Evolutionary conservation across 2,113 vertebrate species (phyloP).

Genomic region (Bambusicola thoracicus): DNA sequence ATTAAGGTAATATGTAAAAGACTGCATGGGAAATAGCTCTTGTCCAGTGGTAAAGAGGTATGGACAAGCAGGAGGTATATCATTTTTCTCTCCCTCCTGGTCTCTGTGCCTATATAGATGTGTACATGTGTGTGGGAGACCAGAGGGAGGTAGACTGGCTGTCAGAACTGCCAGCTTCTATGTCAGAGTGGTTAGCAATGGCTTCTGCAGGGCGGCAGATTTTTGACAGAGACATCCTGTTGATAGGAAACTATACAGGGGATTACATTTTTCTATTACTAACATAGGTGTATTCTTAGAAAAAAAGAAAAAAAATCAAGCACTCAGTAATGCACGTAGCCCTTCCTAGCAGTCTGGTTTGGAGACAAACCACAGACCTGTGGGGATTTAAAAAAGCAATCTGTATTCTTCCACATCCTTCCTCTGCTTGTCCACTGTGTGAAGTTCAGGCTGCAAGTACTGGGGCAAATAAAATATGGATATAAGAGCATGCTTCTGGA

Average conservation of each 20-base stretch:
- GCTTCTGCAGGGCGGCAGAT: neutral
- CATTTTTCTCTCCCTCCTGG: neutral
- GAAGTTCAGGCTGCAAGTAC: neutral
- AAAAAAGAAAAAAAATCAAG: neutral
- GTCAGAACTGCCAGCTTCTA: neutral
- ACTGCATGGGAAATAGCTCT: neutral
- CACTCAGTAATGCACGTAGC: rapidly evolving
- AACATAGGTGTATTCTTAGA: neutral
- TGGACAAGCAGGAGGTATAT: neutral
- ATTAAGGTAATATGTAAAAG: neutral
- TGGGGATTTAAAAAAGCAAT: neutral
- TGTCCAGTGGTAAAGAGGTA: neutral
- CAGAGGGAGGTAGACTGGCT: neutral
- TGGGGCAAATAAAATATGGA: neutral
- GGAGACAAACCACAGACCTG: neutral
- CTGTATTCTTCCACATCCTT: neutral
- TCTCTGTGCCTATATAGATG: neutral
- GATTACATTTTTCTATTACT: neutral
- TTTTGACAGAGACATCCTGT: neutral
- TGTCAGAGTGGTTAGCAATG: neutral
- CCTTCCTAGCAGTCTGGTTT: neutral
- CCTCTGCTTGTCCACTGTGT: neutral
- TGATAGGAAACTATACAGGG: neutral
- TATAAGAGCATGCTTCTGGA: neutral
- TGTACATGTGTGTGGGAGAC: conserved; percentile 13